Base-by-base conservation (phyloP, 2,797 vertebrate genomes). In the Etheostoma nigrum region DNA sequence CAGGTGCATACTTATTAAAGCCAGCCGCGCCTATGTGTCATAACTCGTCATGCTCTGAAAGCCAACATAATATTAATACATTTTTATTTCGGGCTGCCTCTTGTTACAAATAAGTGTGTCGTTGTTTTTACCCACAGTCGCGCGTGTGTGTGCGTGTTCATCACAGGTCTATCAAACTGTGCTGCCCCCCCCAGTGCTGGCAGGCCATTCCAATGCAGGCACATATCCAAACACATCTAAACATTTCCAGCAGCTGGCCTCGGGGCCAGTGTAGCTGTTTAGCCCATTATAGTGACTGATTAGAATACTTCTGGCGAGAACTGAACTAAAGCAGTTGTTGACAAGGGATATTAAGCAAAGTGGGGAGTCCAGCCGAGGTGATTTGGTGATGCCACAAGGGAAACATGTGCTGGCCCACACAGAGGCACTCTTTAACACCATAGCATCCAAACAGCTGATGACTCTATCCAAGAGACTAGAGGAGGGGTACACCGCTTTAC, bases 281-380 rank as follows among this genome's bases (percentile, higher is more conserved):
- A 82, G 85, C 86, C 83, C 75, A 81, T 90, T 91, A 91, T 81
- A 89, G 85, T 67, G 75, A 88, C 85, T 91, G 91, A 90, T 92
- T 90, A 90, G 88, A 93, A 92, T 86, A 89, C 81, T 87, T 83
- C 87, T 54, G 76, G 87, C 64, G 71, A 88, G 87, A 89, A 78
- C 71, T 83, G 86, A 87, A 89, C 88, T 84, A 84, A 82, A 91
- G 92, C 88, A 89, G 88, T 90, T 93, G 92, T 90, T 93, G 92
- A 94, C 92, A 93, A 85, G 90, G 84, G 81, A 90, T 79, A 90
- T 90, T 91, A 88, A 72, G 88, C 79, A 79, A 90, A 90, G 90
- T 92, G 86, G 85, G 88, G 83, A 90, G 90, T 86, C 85, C 61
- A 74, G 86, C 83, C 83, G 61, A 55, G 25, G 85, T 86, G 90